These are phyloP conservation scores for Bombus confusus DNA, from an alignment of 1,140 invertebrate genomes.

Conservation along the genomic window DNA sequence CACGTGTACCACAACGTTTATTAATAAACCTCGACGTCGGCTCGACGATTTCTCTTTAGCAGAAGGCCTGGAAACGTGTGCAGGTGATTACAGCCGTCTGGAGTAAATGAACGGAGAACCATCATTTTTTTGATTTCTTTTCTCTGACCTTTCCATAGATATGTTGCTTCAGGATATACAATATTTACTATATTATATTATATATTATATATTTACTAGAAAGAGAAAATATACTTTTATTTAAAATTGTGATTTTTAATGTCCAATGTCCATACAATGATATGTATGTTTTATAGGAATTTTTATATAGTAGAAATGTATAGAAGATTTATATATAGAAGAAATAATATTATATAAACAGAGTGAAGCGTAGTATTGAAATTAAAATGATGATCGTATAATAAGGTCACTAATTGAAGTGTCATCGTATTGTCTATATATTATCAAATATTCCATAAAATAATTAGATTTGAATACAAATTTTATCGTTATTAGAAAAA, in stretches of 20 bases:
- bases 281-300: neutral
- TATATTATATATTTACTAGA: too few species aligned
- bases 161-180: neutral
- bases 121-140: neutral
- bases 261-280: neutral
- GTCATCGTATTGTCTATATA: neutral
- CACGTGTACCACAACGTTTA: conserved; percentile 79
- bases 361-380: neutral
- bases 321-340: too few species aligned
- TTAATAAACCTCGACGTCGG: conserved; percentile 78
- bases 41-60: conserved; percentile 73
- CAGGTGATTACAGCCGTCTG: conserved; percentile 56
- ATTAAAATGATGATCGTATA: neutral
- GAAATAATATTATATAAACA: neutral
- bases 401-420: neutral
- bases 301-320: neutral
- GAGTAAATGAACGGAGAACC: conserved; percentile 35
- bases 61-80: conserved; percentile 68
- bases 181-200: too few species aligned
- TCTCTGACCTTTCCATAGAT: neutral
- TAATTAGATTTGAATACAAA: neutral
- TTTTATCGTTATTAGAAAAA: neutral
- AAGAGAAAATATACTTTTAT: neutral
- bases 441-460: neutral
- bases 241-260: neutral